phyloP scores from a whole-genome alignment of 2,113 vertebrate genomes.

The Dasyornis broadbenti region DNA sequence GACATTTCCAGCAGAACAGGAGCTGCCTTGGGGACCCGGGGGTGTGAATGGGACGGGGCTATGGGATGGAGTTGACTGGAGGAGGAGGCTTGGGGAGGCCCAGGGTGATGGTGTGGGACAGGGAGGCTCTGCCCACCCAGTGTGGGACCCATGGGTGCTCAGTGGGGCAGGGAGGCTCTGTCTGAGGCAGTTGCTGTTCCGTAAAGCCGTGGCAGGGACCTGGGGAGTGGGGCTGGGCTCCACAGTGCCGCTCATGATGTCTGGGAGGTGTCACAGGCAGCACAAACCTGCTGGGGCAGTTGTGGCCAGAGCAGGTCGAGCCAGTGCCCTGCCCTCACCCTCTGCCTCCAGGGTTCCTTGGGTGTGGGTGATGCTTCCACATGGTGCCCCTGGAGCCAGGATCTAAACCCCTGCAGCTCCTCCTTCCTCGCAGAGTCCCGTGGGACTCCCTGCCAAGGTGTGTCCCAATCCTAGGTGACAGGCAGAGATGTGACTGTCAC shows the following conservation, averaged over 20 bases:
- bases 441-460: accelerated
- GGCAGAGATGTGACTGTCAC: accelerated
- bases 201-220: accelerated
- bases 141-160: background rate
- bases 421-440: background rate
- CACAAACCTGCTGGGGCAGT: background rate
- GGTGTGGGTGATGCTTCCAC: background rate
- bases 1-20: background rate
- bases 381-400: background rate
- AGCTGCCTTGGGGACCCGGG: background rate
- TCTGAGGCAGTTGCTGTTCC: background rate
- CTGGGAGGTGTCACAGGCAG: accelerated
- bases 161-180: background rate
- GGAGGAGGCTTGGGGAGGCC: background rate
- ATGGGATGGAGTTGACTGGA: accelerated
- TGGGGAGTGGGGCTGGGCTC: background rate
- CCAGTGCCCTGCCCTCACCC: accelerated
- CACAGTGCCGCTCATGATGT: accelerated
- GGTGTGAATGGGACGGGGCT: accelerated
- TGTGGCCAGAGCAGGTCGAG: background rate
- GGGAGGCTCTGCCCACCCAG: background rate
- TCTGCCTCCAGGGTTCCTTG: background rate
- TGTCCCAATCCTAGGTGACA: background rate
- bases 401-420: accelerated
- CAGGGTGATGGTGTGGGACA: background rate